A percentile compares a stretch with the other conserved stretches of the same genome.
phyloP scores from a whole-genome alignment of 2,797 vertebrate species.

The Rachycentron canadum region DNA sequence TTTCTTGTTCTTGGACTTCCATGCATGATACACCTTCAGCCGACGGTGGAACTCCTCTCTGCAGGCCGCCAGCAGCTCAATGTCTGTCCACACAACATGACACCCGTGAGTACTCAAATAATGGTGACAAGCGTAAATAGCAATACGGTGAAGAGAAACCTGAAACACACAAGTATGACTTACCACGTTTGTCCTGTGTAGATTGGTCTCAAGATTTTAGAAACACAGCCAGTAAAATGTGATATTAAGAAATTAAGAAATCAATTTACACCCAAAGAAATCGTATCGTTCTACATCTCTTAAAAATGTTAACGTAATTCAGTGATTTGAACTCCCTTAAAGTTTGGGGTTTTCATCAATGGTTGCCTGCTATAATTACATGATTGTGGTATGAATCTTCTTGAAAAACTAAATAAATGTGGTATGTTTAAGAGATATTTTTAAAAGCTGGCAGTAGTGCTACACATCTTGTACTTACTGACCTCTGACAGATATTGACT shows the following conservation, averaged over 20 bases:
- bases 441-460: not conserved
- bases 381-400: no score
- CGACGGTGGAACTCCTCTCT: conserved; percentile 98
- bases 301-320: not conserved
- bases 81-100: conserved; percentile 85
- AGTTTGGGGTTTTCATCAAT: no score
- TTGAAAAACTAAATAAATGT: no score
- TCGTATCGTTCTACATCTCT: not conserved
- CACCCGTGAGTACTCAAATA: not conserved
- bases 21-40: conserved; percentile 97
- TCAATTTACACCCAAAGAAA: not conserved
- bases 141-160: not conserved
- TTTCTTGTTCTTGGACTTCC: conserved; percentile 99
- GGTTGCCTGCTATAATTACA: no score
- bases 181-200: not conserved
- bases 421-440: no score
- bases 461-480: not conserved
- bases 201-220: not conserved
- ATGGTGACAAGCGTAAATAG: not conserved
- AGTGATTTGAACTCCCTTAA: not conserved
- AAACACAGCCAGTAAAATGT: no score
- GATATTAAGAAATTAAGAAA: not conserved
- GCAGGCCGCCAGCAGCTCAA: conserved; percentile 96
- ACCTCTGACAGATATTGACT: not conserved
- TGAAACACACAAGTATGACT: not conserved